Evolutionary conservation across 1,140 invertebrate genomes (phyloP), one percentile per base, ranked within the genome.

Genomic region (Drosophila kanapiae): DNA sequence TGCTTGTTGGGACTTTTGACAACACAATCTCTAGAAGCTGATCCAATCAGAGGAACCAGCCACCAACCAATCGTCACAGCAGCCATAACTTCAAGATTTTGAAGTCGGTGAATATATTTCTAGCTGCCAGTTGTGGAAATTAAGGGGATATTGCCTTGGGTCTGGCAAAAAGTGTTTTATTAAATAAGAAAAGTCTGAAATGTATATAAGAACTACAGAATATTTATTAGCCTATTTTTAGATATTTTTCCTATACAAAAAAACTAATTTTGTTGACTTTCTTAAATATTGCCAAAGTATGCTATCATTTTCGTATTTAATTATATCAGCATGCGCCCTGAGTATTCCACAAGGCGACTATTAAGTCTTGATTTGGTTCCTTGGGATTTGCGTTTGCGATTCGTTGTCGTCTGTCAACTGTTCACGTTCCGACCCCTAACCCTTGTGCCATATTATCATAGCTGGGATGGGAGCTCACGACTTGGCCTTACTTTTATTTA

Each of bases 341-440:
- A 38, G 53, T 56, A 38, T 38, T 38, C 18, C 23, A 23, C 13
- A 0, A 6, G 53, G 35, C 53, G 53, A 56, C 53, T 56, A 38
- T 27, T n/a, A 5, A 8, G 1, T 27, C 14, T 11, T n/a, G 2
- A 10, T n/a, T 56, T 27, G 18, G 13, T 38, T 60, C 45, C 56
- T 14, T 23, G 4, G 70, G 70, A 72, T 43, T 72, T 74, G 54
- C 54, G 16, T 62, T 11, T 11, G n/a, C n/a, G 11, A 65, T 67
- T 40, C 51, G 27, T 11, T 14, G 47, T 63, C 27, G 54, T 57
- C 38, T 75, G 53, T 72, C 67, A 70, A 54, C 67, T 60, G 69
- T 67, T 59, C 60, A 60, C 49, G 80, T 61, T n/a, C 37, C 62
- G 59, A 83, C 76, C 75, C 60, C 78, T 83, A 79, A 59, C 62